Evolutionary conservation across 2,888 invertebrate species (phyloP).

Genomic region (Dromius quadrimaculatus): DNA sequence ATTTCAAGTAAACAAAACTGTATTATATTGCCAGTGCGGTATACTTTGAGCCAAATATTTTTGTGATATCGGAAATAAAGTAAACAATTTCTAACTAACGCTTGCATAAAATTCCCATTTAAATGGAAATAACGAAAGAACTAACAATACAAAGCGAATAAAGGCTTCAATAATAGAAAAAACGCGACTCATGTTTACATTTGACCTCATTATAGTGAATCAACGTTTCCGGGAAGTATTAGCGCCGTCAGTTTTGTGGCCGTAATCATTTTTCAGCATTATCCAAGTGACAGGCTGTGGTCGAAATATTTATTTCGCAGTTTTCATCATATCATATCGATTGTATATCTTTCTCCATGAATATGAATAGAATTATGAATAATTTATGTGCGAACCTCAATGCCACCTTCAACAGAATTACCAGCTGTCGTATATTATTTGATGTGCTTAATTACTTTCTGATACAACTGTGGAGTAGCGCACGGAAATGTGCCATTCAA

Average conservation of each 20-base stretch:
- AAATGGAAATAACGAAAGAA: constrained; percentile 11
- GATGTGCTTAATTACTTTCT: constrained; percentile 40
- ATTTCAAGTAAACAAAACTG: no score
- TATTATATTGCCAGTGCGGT: no score
- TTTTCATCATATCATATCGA: constrained; percentile 40
- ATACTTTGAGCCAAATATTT: no score
- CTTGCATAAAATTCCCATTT: constrained; percentile 10
- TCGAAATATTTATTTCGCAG: constrained; percentile 47
- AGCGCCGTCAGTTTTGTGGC: constrained; percentile 26
- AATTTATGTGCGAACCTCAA: constrained; percentile 42
- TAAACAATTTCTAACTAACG: not conserved
- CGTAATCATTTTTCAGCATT: constrained; percentile 46
- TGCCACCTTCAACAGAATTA: constrained; percentile 23
- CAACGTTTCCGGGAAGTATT: constrained; percentile 23
- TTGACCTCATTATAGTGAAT: constrained; percentile 46
- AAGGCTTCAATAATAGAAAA: constrained; percentile 31
- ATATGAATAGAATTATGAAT: constrained; percentile 43
- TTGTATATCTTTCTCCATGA: constrained; percentile 44
- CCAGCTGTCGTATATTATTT: constrained; percentile 44
- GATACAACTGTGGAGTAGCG: constrained; percentile 23
- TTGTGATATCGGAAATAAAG: constrained; percentile 17
- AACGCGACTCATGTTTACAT: constrained; percentile 50
- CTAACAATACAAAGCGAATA: constrained; percentile 19
- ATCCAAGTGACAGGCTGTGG: constrained; percentile 35
- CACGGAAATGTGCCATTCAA: constrained; percentile 4